phyloP scores from a whole-genome alignment of 2,113 vertebrate genomes.

The Corythoichthys haematopterus region DNA sequence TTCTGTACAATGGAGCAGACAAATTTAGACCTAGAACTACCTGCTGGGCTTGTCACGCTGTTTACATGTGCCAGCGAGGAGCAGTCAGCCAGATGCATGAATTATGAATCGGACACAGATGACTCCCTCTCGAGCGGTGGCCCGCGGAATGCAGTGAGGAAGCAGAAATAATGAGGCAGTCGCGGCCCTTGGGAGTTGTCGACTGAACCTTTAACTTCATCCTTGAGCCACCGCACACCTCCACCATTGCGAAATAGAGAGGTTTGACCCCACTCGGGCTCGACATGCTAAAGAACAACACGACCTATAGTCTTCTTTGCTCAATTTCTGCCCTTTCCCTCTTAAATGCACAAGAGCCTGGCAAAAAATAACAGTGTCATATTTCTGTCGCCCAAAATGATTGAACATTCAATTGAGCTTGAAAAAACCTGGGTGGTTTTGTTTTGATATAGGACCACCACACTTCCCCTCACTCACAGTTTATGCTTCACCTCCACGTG shows the following conservation, averaged over 20 bases:
- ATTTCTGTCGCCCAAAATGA: slow-evolving; percentile 40
- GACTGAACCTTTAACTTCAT: slow-evolving; percentile 38
- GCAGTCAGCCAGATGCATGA: slow-evolving; percentile 22
- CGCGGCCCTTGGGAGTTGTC: slow-evolving; percentile 7
- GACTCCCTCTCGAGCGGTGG: slow-evolving; percentile 18
- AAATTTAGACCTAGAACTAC: slow-evolving; percentile 23
- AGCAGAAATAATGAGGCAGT: slow-evolving; percentile 21
- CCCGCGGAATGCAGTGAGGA: neutral
- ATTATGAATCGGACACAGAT: slow-evolving; percentile 37
- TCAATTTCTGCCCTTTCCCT: slow-evolving; percentile 29
- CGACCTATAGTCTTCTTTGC: slow-evolving; percentile 41
- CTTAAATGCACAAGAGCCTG: slow-evolving; percentile 12
- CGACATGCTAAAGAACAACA: slow-evolving; percentile 46
- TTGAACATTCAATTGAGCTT: slow-evolving; percentile 45
- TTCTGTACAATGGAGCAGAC: slow-evolving; percentile 17
- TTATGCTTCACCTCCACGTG: slow-evolving; percentile 6
- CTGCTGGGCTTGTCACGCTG: slow-evolving; percentile 20
- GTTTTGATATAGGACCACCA: slow-evolving; percentile 39
- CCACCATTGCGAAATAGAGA: slow-evolving; percentile 22
- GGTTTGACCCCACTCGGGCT: slow-evolving; percentile 44
- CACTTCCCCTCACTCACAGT: slow-evolving; percentile 23
- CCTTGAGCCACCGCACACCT: slow-evolving; percentile 32
- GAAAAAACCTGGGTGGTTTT: slow-evolving; percentile 29
- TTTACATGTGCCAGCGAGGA: slow-evolving; percentile 22
- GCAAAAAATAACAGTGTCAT: slow-evolving; percentile 48